Evolutionary conservation across 2,797 vertebrate genomes (phyloP), one percentile per base, ranked within the genome.

Genomic region (Myiotriccus ornatus): DNA sequence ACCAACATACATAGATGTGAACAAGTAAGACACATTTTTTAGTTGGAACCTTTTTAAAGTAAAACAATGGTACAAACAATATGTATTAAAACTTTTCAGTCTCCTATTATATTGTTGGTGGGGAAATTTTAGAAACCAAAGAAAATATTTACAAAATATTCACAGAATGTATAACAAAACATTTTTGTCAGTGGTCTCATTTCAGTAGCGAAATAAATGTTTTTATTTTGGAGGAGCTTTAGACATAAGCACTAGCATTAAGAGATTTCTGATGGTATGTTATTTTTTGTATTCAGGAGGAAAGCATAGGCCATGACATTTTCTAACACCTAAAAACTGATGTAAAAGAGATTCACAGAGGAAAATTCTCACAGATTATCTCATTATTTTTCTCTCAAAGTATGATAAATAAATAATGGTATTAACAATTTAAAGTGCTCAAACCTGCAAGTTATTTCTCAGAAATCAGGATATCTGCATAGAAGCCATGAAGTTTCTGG

Each of bases 141-240:
- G 21, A 73, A 88, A 80, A 49, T 28, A 70, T 17, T 35, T 10
- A 20, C 9, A 62, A 55, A 63, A 55, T 56, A 56, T 37, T 79
- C 23, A 37, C 16, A 34, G 25, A 64, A 49, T 43, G 37, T 23
- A 13, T 44, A 37, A 12, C 1, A 41, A 44, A 30, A 34, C 2
- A 12, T 7, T 27, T 59, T 65, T 52, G 4, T 22, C 14, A 71
- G 14, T 14, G 7, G 3, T 75, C 32, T 67, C 24, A 70, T 43
- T 84, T 87, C 21, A 2, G 4, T 30, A 43, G 8, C 35, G 7
- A 68, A 88, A 52, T 47, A 71, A 37, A 55, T 0, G 2, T 13
- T 3, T 41, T 28, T 44, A 13, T 34, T 55, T 55, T 13, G 7
- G 1, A 4, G 2, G 2, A 17, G 2, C 1, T 65, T 85, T 56